Conservation (phyloP, 2,888 invertebrate genomes). For the Tetragonisca angustula region DNA sequence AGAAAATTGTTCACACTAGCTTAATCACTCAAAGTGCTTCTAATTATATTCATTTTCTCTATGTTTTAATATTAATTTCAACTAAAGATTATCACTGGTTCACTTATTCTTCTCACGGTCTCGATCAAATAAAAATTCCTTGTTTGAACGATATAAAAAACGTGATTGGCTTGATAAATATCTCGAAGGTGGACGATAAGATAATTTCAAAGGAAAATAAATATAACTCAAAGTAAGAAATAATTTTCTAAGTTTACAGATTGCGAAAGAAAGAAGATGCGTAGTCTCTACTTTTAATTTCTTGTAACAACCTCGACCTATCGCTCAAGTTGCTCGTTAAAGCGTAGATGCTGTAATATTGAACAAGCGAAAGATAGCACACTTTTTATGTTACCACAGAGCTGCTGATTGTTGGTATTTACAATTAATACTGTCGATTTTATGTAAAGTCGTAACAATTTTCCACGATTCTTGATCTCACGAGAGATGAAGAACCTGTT, state of each 20-base stretch:
- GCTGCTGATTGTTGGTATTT: neutral
- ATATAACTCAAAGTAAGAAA: neutral
- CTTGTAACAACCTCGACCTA: neutral
- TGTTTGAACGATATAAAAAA: neutral
- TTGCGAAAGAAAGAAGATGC: neutral
- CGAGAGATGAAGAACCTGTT: too few relatives aligned
- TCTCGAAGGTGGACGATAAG: neutral
- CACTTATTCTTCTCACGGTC: too few relatives aligned
- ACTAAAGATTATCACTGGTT: too few relatives aligned
- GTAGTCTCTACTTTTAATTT: neutral
- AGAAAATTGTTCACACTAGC: too few relatives aligned
- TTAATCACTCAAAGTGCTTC: too few relatives aligned
- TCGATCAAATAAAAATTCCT: neutral
- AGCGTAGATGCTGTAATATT: neutral
- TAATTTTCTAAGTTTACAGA: neutral
- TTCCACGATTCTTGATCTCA: too few relatives aligned
- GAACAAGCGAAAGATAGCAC: slow-evolving; percentile 8
- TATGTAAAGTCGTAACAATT: slow-evolving; percentile 1
- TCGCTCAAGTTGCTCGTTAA: slow-evolving; percentile 8
- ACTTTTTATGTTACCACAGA: neutral
- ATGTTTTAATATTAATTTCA: too few relatives aligned
- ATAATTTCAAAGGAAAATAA: neutral
- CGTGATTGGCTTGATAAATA: neutral
- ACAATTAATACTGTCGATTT: neutral
- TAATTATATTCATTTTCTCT: too few relatives aligned